These are phyloP conservation scores for Gymnopithys bicolor DNA, from an alignment of 2,797 vertebrate species.

Conservation along the genomic window DNA sequence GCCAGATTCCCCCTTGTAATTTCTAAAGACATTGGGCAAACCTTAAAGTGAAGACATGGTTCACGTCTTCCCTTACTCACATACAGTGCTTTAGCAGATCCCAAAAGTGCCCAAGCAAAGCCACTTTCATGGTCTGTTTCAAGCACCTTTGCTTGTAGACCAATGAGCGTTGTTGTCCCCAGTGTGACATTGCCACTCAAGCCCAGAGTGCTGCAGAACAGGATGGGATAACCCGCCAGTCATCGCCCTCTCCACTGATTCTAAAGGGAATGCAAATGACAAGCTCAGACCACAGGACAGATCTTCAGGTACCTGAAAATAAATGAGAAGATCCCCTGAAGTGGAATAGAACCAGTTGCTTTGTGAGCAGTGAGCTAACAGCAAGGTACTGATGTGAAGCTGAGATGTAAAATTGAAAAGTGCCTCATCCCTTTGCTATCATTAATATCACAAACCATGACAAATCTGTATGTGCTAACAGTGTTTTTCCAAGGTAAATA, in stretches of 20 bases:
- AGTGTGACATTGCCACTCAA: background rate
- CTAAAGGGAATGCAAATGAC: background rate
- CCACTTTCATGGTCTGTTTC: background rate
- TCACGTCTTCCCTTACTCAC: background rate
- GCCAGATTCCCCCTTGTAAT: background rate
- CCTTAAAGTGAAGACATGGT: background rate
- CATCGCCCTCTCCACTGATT: background rate
- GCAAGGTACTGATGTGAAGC: background rate
- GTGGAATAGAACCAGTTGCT: background rate
- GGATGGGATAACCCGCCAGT: background rate
- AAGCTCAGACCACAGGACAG: background rate
- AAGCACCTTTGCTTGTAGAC: background rate
- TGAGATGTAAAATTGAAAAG: background rate
- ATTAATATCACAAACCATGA: background rate
- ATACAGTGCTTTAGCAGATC: background rate
- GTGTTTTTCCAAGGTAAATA: background rate
- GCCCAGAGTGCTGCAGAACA: background rate
- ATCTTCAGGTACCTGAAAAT: background rate
- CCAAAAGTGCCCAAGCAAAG: background rate
- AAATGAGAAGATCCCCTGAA: background rate
- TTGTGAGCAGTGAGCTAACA: background rate
- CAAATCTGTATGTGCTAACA: background rate
- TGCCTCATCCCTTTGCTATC: background rate
- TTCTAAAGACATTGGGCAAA: background rate
- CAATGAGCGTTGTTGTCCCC: rapidly evolving